A percentile compares a stretch with the other conserved stretches of the same genome.
These are phyloP conservation scores for Orchesella cincta DNA, from an alignment of 1,140 invertebrate genomes.

Conservation along the genomic window DNA sequence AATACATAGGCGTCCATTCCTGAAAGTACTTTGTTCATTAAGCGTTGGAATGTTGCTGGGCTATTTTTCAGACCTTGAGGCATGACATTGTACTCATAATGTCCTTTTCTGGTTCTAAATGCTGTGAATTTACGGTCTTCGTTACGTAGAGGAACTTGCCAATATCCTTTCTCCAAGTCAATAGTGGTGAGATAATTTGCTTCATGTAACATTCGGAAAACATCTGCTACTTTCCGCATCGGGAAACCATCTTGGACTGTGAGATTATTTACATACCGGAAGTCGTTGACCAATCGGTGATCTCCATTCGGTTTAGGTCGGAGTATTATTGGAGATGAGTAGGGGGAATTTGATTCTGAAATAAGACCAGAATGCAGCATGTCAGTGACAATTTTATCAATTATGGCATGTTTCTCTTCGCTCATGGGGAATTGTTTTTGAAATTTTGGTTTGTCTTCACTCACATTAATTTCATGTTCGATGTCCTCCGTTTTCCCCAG, in stretches of 20 bases:
- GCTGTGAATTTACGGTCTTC: neutral
- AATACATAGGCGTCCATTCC: neutral
- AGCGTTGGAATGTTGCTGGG: neutral
- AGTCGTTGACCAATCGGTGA: constrained; percentile 29
- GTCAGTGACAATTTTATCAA: constrained; percentile 19
- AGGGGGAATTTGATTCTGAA: constrained; percentile 6
- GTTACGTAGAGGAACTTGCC: too few relatives aligned
- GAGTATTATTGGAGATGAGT: constrained; percentile 29
- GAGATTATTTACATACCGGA: constrained; percentile 14
- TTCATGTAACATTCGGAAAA: constrained; percentile 10
- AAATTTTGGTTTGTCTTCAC: neutral
- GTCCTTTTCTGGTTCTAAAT: neutral
- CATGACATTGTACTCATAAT: neutral
- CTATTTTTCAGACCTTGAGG: neutral
- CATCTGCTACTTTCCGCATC: constrained; percentile 14
- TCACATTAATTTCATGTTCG: neutral
- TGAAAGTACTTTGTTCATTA: neutral
- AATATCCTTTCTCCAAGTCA: neutral
- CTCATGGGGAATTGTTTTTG: neutral
- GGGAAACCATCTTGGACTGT: constrained; percentile 28
- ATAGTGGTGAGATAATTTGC: constrained; percentile 19
- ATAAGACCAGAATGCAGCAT: constrained; percentile 37
- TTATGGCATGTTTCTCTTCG: neutral
- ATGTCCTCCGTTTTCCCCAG: neutral
- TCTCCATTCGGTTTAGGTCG: constrained; percentile 5